Evolutionary conservation across 2,797 vertebrate genomes (phyloP), one percentile per base, ranked within the genome.

Genomic region (Distichodus sexfasciatus): DNA sequence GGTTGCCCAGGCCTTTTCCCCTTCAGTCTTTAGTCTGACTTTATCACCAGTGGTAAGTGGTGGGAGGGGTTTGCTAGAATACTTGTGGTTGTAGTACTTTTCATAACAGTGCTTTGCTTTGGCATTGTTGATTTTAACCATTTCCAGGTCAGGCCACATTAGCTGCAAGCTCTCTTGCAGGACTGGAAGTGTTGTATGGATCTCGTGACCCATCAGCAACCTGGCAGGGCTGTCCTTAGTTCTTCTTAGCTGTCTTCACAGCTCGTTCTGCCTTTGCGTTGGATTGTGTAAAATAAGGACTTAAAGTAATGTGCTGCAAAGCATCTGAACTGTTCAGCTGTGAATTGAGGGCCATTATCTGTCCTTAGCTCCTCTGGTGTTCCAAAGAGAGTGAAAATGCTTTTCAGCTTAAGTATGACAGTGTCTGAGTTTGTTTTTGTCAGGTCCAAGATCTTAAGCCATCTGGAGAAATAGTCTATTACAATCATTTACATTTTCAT

Each of bases 351-450:
- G n/a, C n/a, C n/a, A n/a, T n/a, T n/a, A n/a, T n/a, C n/a, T n/a
- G n/a, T n/a, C 77, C 70, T 67, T 74, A 69, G 59, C 55, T 76
- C 19, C 46, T 63, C 19, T 23, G 60, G 43, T 9, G 9, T 63
- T 47, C 19, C 17, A 23, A 47, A 63, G 17, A 41, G 1, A 6
- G 43, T 36, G 28, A 48, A 24, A 28, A 63, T 48, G n/a, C n/a
- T n/a, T 48, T 63, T 33, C 14, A 15, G 29, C n/a, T 54, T n/a
- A n/a, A n/a, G n/a, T n/a, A n/a, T n/a, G n/a, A 38, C 36, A 3
- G 36, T 38, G 3, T 38, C 36, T 2, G 3, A 3, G 41, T 44
- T 44, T 44, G 41, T 44, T 15, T 44, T 44, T 44, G 41, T 14
- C 2, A 44, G 41, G 41, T 44, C 41, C 14, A 44, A 44, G 8